phyloP scores from a whole-genome alignment of 2,888 invertebrate genomes.

The Heptascelio sp. region DNA sequence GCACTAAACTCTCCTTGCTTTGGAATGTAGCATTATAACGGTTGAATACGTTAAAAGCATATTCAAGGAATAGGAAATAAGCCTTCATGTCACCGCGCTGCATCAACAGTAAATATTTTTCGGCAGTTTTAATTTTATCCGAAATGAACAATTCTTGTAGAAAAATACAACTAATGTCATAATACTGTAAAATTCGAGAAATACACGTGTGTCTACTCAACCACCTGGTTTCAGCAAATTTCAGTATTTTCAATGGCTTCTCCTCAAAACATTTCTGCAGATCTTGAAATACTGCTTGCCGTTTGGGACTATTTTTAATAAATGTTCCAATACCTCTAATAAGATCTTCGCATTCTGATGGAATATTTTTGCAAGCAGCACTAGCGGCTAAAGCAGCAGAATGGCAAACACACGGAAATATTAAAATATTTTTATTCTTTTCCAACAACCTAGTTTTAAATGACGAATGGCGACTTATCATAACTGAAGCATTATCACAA shows the following conservation, averaged over 20 bases:
- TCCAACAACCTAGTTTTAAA: constrained; percentile 19
- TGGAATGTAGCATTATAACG: constrained; percentile 31
- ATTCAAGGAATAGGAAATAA: constrained; percentile 23
- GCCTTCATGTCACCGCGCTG: constrained; percentile 7
- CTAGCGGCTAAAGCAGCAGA: constrained; percentile 41
- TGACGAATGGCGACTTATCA: constrained; percentile 4
- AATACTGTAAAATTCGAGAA: constrained; percentile 4
- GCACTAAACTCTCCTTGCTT: constrained; percentile 11
- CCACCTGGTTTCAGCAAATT: constrained; percentile 29
- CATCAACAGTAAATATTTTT: neutral
- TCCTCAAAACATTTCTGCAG: constrained; percentile 2
- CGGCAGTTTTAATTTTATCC: constrained; percentile 1
- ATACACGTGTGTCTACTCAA: constrained; percentile 19
- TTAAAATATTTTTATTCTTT: neutral
- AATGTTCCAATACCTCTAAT: neutral
- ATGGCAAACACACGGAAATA: constrained; percentile 46
- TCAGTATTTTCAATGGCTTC: constrained; percentile 7
- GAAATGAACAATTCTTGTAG: neutral
- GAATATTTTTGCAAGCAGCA: constrained; percentile 5
- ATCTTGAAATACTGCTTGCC: neutral
- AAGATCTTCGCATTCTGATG: constrained; percentile 1
- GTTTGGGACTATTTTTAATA: constrained; percentile 26
- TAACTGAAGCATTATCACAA: constrained; percentile 31
- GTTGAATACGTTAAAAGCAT: constrained; percentile 16
- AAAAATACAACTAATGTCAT: neutral